A percentile compares a stretch with the other conserved stretches of the same genome.
These are phyloP conservation scores for Larimichthys crocea DNA, from an alignment of 2,113 vertebrate genomes.

Conservation along the genomic window DNA sequence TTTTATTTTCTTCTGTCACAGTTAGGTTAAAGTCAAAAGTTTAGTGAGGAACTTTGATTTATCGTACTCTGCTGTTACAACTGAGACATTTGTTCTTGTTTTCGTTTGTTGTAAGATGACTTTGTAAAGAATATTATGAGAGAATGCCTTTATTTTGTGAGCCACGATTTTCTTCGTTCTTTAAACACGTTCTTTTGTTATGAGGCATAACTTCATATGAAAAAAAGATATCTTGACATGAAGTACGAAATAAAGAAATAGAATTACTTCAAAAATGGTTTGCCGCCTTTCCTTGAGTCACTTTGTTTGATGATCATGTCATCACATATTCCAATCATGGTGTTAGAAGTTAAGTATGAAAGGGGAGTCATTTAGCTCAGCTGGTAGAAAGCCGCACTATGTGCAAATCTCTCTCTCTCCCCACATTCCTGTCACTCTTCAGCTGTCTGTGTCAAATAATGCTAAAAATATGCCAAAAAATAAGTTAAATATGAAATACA, in stretches of 20 bases:
- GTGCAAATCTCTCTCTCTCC: too few relatives aligned
- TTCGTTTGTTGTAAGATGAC: constrained; percentile 69
- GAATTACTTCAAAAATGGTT: constrained; percentile 45
- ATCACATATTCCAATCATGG: too few relatives aligned
- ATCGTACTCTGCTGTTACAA: constrained; percentile 67
- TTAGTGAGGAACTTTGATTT: constrained; percentile 58
- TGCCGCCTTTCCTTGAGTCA: neutral
- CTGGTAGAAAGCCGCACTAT: too few relatives aligned
- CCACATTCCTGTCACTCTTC: too few relatives aligned
- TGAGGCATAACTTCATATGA: constrained; percentile 75
- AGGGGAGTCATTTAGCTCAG: too few relatives aligned
- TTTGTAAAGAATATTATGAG: constrained; percentile 81
- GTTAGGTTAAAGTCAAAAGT: constrained; percentile 66
- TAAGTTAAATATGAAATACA: neutral
- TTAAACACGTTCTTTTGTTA: constrained; percentile 74
- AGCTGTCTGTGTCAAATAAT: too few relatives aligned
- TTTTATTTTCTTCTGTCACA: constrained; percentile 56
- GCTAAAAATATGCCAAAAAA: too few relatives aligned
- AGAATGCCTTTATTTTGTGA: constrained; percentile 84
- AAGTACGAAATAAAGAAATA: constrained; percentile 82
- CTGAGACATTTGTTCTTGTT: constrained; percentile 56
- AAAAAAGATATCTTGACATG: constrained; percentile 80
- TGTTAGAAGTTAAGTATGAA: neutral
- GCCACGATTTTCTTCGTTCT: constrained; percentile 66
- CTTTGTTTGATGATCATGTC: neutral